Evolutionary conservation across 2,113 vertebrate species (phyloP), one percentile per base, ranked within the genome.

Genomic region (Coptodon bakossiorum): DNA sequence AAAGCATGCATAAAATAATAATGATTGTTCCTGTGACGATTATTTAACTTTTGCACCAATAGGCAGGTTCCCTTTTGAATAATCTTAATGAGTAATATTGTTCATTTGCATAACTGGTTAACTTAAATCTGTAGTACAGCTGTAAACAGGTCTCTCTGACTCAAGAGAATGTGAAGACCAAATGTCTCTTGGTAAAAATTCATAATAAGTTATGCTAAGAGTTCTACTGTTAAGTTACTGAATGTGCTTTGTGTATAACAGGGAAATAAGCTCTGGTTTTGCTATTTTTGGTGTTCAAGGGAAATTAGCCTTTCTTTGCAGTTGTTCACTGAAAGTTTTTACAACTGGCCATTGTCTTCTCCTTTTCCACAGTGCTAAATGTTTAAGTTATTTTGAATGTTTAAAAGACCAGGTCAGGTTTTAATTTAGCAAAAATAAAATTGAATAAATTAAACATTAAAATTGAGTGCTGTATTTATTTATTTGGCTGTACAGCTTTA

Each of bases 221-320:
- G 9, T 88, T 87, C 78, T 71, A 31, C 40, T 76, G 56, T 14
- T 86, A 85, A 43, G 43, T 91, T 88, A 57, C 81, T 86, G 56
- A 91, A 92, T 92, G 86, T 92, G 52, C 82, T 86, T 87, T 61
- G 36, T 88, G 81, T 87, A 80, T 24, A 90, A 31, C 48, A 12
- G 45, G 40, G 85, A 86, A 84, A 31, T 50, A 50, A 76, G 6
- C 43, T 50, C 45, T 45, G 13, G 22, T 11, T 73, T 89, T 89
- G 52, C 48, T 22, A 86, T 82, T 88, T 83, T 66, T 83, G 93
- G 76, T 95, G 63, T 95, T 93, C 2, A 95, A 94, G 94, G 92
- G 93, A 95, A 94, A 59, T 92, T 6, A 11, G 19, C 50, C 31
- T 52, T 89, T 88, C 73, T 88, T 88, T 82, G 61, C 88, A n/a